phyloP scores from a whole-genome alignment of 2,888 invertebrate genomes.

The Abrostola tripartita region DNA sequence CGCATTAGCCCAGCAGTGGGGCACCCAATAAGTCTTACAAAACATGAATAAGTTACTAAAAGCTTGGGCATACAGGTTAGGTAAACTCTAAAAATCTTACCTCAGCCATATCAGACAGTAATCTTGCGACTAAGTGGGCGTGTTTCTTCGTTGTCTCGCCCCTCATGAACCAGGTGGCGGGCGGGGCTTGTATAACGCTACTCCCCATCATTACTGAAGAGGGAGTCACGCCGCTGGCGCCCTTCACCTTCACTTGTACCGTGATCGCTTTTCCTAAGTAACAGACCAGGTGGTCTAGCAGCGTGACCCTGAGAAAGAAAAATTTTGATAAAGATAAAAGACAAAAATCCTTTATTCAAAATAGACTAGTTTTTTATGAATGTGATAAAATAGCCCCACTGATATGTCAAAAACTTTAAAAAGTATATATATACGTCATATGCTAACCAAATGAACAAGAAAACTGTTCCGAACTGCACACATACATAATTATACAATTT shows the following conservation, averaged over 20 bases:
- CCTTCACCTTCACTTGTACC: constrained; percentile 94
- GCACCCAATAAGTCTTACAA: background rate
- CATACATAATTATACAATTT: too few species aligned
- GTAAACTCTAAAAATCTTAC: constrained; percentile 86
- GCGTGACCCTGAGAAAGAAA: constrained; percentile 89
- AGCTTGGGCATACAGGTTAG: too few species aligned
- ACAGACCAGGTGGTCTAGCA: constrained; percentile 96
- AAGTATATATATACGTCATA: too few species aligned
- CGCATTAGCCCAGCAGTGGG: too few species aligned
- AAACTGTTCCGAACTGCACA: too few species aligned
- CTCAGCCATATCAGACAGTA: constrained; percentile 97
- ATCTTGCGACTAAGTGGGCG: constrained; percentile 95
- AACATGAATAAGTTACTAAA: too few species aligned
- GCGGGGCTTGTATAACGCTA: constrained; percentile 75
- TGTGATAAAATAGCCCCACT: background rate
- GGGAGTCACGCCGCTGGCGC: constrained; percentile 69
- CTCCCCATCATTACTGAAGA: constrained; percentile 87
- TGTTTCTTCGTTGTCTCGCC: constrained; percentile 95
- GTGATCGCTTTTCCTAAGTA: constrained; percentile 97
- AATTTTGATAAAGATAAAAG: background rate
- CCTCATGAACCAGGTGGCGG: constrained; percentile 94
- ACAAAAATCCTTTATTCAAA: background rate
- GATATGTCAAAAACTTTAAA: too few species aligned
- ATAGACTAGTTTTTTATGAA: background rate
- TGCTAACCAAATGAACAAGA: too few species aligned